phyloP scores from a whole-genome alignment of 2,888 invertebrate species.

The Lysandra coridon region DNA sequence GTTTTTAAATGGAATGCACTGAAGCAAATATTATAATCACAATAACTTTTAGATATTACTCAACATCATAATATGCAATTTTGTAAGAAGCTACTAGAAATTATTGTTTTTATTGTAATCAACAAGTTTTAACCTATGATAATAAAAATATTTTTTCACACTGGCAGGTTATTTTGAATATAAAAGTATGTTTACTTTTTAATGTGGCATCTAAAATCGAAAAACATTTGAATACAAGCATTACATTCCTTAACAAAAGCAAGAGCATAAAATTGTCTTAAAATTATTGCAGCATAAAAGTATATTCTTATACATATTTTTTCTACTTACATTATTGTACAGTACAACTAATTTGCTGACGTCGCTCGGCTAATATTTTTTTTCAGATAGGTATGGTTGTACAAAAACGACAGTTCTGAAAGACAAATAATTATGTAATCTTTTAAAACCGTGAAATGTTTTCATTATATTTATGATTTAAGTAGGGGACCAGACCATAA shows the following conservation, averaged over 20 bases:
- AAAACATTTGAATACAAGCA: neutral
- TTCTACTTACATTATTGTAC: constrained; percentile 7
- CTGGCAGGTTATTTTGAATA: neutral
- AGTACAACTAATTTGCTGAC: neutral
- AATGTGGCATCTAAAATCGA: neutral
- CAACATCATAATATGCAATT: neutral
- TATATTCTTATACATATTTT: constrained; percentile 30
- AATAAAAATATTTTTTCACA: neutral
- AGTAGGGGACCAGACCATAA: constrained; percentile 33
- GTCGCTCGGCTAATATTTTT: neutral
- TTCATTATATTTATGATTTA: neutral
- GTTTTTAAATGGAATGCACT: neutral
- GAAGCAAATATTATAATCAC: neutral
- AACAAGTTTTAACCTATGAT: neutral
- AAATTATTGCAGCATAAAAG: constrained; percentile 7
- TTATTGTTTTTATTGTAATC: neutral
- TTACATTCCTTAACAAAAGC: constrained; percentile 16
- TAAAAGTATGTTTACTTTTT: neutral
- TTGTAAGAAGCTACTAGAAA: neutral
- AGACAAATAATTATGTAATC: neutral
- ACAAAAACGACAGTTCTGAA: neutral
- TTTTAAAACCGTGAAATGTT: neutral
- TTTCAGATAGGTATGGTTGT: neutral
- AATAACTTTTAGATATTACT: neutral
- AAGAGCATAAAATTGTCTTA: constrained; percentile 1